phyloP scores from a whole-genome alignment of 1,140 invertebrate species.

The Cyrtorhinus lividipennis region DNA sequence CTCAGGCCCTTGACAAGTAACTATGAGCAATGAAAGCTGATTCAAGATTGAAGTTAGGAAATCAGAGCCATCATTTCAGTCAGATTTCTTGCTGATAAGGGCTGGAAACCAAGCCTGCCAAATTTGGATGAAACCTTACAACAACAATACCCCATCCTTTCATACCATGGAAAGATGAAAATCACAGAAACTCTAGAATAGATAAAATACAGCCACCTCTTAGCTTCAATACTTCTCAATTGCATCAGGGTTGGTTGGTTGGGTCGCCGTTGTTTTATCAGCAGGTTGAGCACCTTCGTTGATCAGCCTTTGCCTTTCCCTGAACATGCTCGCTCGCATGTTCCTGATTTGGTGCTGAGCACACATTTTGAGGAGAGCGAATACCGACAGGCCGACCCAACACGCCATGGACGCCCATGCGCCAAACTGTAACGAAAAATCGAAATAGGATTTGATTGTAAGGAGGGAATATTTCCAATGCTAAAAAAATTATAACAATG shows the following conservation, averaged over 20 bases:
- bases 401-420: slow-evolving; percentile 78
- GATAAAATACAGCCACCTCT: not conserved
- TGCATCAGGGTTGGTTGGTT: not conserved
- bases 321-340: slow-evolving; percentile 80
- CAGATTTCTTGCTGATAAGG: too few relatives aligned
- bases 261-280: not conserved
- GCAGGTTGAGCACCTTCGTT: slow-evolving; percentile 32
- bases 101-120: too few relatives aligned
- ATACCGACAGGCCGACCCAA: slow-evolving; percentile 72
- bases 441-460: too few relatives aligned
- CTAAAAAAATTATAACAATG: too few relatives aligned
- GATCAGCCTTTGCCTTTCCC: slow-evolving; percentile 65
- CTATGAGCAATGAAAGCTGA: too few relatives aligned
- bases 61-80: too few relatives aligned
- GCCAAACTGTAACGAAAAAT: slow-evolving; percentile 69
- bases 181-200: not conserved
- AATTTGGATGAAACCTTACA: too few relatives aligned
- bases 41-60: too few relatives aligned
- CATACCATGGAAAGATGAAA: not conserved
- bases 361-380: slow-evolving; percentile 72
- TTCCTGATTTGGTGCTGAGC: slow-evolving; percentile 83
- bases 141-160: too few relatives aligned
- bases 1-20: too few relatives aligned
- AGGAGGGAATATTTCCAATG: too few relatives aligned
- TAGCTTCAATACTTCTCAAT: not conserved